Conservation (phyloP, 1,140 invertebrate genomes). For the Andrena cerasifolii region DNA sequence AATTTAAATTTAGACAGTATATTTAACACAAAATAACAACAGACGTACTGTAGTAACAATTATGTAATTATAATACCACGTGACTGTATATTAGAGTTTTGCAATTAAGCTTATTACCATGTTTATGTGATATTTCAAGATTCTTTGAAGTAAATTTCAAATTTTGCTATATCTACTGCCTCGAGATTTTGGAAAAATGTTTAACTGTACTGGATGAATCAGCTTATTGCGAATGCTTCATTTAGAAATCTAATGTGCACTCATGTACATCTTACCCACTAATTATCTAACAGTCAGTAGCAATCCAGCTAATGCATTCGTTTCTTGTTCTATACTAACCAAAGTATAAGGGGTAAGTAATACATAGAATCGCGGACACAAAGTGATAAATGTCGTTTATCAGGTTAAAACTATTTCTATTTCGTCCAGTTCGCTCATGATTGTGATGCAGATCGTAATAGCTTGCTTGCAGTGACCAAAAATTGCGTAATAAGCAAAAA, state of each 20-base stretch:
- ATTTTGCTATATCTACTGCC: too few relatives aligned
- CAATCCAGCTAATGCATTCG: conserved; percentile 16
- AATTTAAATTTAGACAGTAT: too few relatives aligned
- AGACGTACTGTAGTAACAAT: too few relatives aligned
- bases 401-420: conserved; percentile 63
- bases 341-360: background rate
- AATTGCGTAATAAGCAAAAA: background rate
- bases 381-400: conserved; percentile 47
- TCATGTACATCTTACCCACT: conserved; percentile 4
- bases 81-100: too few relatives aligned
- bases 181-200: background rate
- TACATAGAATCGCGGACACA: conserved; percentile 33
- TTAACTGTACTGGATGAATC: background rate
- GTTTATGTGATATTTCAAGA: too few relatives aligned
- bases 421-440: conserved; percentile 54
- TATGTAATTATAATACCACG: too few relatives aligned
- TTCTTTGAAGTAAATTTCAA: too few relatives aligned
- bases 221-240: conserved; percentile 37
- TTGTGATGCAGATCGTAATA: background rate
- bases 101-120: too few relatives aligned
- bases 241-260: conserved; percentile 30
- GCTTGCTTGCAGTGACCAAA: background rate
- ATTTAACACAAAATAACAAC: too few relatives aligned
- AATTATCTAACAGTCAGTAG: conserved; percentile 14
- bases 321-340: background rate